Base-by-base conservation (phyloP, 2,113 vertebrate genomes). In the Meles meles region DNA sequence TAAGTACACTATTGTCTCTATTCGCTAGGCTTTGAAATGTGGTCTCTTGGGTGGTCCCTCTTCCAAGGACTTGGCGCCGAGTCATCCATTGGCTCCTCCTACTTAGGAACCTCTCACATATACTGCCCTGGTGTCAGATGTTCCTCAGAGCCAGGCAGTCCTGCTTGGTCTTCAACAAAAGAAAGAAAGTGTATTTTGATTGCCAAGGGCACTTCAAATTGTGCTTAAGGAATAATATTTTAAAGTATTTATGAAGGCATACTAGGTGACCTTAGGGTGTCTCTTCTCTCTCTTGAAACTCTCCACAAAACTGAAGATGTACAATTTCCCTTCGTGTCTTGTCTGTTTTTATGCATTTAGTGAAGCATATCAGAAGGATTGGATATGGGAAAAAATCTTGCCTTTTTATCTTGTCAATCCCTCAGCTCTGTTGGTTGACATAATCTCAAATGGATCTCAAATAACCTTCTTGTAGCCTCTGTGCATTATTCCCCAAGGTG, bases 381-480 rank as follows among this genome's bases (percentile, higher is more conserved):
- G 57, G 29, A 39, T 87, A 95, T 74, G 69, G 47, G 31, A 34
- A 63, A 92, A 72, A 69, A n/a, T 39, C 92, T 86, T 59, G 14
- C 79, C 59, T 81, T 74, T 90, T 95, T 95, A 92, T 97, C 92
- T 96, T 93, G 79, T 94, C 61, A 94, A 74, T 96, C 44, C 83
- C 42, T 96, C n/a, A 74, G 74, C 85, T 87, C 63, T 96, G 39
- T 61, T 18, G 2, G 84, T 65, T 97, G 97, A 96, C 97, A 93
- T 94, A 97, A 97, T 98, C 93, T 96, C 96, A 97, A 96, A 97
- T 97, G 42, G 57, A 98, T 98, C 94, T 93, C 86, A 95, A 93
- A 97, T 96, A 97, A 97, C 89, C 91, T 97, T 97, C 85, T 39
- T 71, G 23, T 81, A 81, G 61, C 31, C 11, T 83, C 88, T 0